phyloP scores from a whole-genome alignment of 2,113 vertebrate genomes.

The Ptilonorhynchus violaceus region DNA sequence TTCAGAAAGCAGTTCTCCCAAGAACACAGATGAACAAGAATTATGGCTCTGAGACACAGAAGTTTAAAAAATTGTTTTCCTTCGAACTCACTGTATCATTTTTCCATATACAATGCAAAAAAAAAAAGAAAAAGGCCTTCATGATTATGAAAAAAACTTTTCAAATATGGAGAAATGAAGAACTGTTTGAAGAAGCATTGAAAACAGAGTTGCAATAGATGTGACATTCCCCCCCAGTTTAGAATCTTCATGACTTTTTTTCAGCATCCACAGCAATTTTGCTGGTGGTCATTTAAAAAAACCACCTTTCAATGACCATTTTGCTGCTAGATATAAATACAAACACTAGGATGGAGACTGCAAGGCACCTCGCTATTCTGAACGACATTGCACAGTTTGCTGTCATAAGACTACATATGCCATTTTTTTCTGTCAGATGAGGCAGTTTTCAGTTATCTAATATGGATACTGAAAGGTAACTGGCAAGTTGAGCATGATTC shows the following conservation, averaged over 20 bases:
- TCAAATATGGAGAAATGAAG: neutral
- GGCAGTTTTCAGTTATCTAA: neutral
- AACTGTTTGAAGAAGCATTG: neutral
- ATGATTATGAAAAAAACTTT: neutral
- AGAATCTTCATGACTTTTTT: neutral
- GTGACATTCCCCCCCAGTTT: accelerated
- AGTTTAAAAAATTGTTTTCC: neutral
- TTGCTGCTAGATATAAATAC: neutral
- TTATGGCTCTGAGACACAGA: neutral
- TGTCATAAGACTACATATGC: neutral
- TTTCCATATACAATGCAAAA: neutral
- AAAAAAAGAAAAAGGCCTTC: neutral
- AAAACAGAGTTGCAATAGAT: neutral
- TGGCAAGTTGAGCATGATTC: neutral
- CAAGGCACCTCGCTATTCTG: neutral
- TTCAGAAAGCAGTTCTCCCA: neutral
- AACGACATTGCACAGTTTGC: neutral
- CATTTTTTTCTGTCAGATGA: neutral
- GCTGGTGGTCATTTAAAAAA: neutral
- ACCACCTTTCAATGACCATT: neutral
- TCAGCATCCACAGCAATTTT: neutral
- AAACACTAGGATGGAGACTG: neutral
- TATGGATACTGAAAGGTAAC: neutral
- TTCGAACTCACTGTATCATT: neutral
- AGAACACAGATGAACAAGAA: neutral